Percentiles rank a stretch among this genome's conserved stretches.
These are phyloP conservation scores for Nephrotoma guestfalica DNA, from an alignment of 2,888 invertebrate genomes.

Conservation along the genomic window DNA sequence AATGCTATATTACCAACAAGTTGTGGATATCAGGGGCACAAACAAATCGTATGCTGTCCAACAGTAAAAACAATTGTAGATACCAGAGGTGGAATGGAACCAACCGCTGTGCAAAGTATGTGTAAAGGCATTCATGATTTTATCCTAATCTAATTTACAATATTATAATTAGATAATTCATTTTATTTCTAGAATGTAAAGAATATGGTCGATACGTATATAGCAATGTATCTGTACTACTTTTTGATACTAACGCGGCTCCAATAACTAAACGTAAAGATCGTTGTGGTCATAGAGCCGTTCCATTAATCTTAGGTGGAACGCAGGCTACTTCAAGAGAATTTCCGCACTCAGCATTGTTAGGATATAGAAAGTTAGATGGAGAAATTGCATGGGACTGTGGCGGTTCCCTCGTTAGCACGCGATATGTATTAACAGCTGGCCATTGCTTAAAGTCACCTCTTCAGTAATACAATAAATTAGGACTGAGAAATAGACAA, in stretches of 20 bases:
- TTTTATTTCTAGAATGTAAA: background rate
- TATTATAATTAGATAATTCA: background rate
- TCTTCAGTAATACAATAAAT: background rate
- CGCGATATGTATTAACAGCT: constrained; percentile 41
- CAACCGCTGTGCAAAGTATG: background rate
- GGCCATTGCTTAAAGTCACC: constrained; percentile 36
- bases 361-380: background rate
- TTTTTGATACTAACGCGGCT: background rate
- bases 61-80: background rate
- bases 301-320: constrained; percentile 1
- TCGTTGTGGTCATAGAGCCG: background rate
- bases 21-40: background rate
- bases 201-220: background rate
- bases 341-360: constrained; percentile 25
- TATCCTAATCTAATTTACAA: background rate
- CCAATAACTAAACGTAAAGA: background rate
- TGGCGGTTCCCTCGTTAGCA: constrained; percentile 42
- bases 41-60: background rate
- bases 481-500: background rate
- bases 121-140: background rate
- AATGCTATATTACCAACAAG: background rate
- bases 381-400: constrained; percentile 31
- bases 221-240: background rate
- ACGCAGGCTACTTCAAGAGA: constrained; percentile 18
- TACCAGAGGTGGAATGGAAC: background rate